Base-by-base conservation (phyloP, 2,113 vertebrate genomes). In the Aegypius monachus region DNA sequence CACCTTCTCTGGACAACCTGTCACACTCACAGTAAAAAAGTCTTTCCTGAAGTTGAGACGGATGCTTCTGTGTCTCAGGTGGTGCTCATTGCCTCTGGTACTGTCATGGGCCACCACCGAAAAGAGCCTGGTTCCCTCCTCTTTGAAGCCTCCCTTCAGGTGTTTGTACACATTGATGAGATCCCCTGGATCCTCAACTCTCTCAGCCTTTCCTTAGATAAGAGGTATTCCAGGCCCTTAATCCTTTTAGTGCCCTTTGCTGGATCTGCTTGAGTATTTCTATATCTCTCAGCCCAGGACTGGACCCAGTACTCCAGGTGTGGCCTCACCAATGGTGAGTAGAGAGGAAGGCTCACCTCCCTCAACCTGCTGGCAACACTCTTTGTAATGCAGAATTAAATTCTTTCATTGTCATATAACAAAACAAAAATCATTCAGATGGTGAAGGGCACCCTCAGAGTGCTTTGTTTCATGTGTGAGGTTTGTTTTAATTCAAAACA, bases 281-380 rank as follows among this genome's bases (percentile, higher is more conserved):
- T 23, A 17, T 36, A 53, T 36, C 19, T 62, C 36, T 58, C 15
- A 72, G 20, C 43, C 11, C 9, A 63, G 16, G 11, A 52, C 32
- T 78, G 22, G 32, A 26, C 3, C 9, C 12, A 48, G 4, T 18
- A 36, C 16, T 50, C 6, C 8, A 23, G 34, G 9, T 61, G 18
- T 40, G 20, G 3, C 25, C 29, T n/a, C n/a, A 42, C 1, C 9
- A n/a, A 20, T 32, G 31, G 6, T 52, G 23, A 66, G 4, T 0
- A 19, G 36, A 56, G 21, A 47, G 17, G 7, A 71, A 88, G 11
- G 15, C n/a, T 62, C 47, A 56, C 6, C 17, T 47, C 20, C 10
- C 7, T 43, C 1, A 0, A 34, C 7, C 9, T 40, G 13, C 10
- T 53, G n/a, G 10, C 17, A 70, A 9, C 2, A 4, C 1, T 43